These are phyloP conservation scores for Eupithecia subfuscata DNA, from an alignment of 2,888 invertebrate genomes.

Conservation along the genomic window DNA sequence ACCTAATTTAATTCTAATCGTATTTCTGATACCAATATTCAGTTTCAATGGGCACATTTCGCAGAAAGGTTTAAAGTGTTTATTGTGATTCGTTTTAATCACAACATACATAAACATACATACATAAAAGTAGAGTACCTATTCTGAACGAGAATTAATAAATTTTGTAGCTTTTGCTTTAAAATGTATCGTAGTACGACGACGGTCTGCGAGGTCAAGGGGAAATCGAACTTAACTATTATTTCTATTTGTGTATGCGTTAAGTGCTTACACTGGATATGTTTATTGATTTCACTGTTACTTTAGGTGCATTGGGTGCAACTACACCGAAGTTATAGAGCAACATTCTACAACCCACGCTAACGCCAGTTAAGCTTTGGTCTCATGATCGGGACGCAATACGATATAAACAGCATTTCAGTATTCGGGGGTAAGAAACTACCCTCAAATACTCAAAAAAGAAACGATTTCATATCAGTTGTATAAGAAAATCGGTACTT, in stretches of 20 bases:
- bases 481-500: background rate
- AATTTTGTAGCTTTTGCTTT: background rate
- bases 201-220: background rate
- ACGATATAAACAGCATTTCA: background rate
- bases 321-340: background rate
- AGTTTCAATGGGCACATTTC: background rate
- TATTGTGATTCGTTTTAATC: background rate
- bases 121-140: background rate
- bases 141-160: background rate
- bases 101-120: too few relatives aligned
- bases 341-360: background rate
- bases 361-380: background rate
- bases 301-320: background rate
- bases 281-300: slow-evolving; percentile 1
- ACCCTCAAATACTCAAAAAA: background rate
- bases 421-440: background rate
- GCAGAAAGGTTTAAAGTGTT: background rate
- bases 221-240: background rate
- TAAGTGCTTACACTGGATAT: background rate
- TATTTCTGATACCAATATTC: background rate
- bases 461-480: background rate
- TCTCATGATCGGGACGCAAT: too few relatives aligned
- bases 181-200: background rate
- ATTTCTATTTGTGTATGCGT: background rate
- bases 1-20: background rate